Evolutionary conservation across 2,797 vertebrate species (phyloP), one percentile per base, ranked within the genome.

Genomic region (Mormyrops attenuatus): DNA sequence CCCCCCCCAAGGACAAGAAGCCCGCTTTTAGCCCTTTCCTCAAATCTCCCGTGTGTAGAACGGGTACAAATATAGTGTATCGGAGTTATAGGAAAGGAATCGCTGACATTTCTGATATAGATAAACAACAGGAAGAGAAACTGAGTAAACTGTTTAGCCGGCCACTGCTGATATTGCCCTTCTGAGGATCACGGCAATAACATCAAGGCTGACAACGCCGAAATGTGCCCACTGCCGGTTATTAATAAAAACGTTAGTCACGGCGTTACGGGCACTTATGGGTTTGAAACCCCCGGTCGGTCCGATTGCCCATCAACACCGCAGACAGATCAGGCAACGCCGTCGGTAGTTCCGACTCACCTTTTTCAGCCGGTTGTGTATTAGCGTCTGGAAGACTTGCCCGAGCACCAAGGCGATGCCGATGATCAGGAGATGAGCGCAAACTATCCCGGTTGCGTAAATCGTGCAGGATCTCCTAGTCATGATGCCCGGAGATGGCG

Each of bases 341-440:
- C 77, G 77, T 22, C 38, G 77, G 77, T 7, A 20, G 77, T 8
- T 3, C 77, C 77, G 6, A 84, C 95, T 94, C 88, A 97, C 96
- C 95, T 96, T 94, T 93, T 97, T 97, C 89, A 97, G 90, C 87
- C 96, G 94, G 90, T 93, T 95, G 89, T 96, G 93, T 3, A 97
- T 96, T 94, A 96, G 91, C 85, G 96, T 97, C 93, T 96, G 96
- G 92, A 96, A 97, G 95, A 96, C 96, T 93, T 97, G 96, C 92
- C 95, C 95, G 93, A 96, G 95, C 85, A 96, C 93, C 92, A 97
- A 93, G 91, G 95, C 96, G 94, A 97, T 96, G 73, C 96, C 96
- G 90, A 96, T 90, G 0, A 96, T 96, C 73, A 97, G 95, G 90
- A 96, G 94, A 93, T 95, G 95, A 92, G 95, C 96, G 89, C 95